Evolutionary conservation across 2,113 vertebrate genomes (phyloP).

Genomic region (Phrynosoma platyrhinos): DNA sequence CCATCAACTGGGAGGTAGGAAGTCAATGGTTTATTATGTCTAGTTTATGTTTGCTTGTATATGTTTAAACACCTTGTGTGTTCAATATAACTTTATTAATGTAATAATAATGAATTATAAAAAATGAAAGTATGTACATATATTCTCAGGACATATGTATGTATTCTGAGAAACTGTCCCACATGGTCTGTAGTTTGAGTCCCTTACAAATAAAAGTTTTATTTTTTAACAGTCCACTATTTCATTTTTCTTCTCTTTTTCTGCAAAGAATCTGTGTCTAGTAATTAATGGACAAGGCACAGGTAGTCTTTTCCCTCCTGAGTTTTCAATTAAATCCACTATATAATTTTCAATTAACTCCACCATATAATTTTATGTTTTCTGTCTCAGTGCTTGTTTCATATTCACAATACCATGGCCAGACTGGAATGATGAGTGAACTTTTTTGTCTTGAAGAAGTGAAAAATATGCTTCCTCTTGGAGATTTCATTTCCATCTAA

Average conservation of each 20-base stretch:
- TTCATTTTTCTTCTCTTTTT: background rate
- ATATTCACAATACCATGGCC: background rate
- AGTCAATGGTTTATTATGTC: no score
- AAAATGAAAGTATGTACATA: no score
- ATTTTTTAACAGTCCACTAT: background rate
- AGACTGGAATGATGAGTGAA: background rate
- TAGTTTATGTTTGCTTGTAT: no score
- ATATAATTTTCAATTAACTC: conserved; percentile 24
- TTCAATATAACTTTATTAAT: no score
- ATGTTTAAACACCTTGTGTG: no score
- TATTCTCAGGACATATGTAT: no score
- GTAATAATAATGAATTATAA: no score
- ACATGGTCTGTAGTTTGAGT: background rate
- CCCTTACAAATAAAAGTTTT: background rate
- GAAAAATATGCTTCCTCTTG: background rate
- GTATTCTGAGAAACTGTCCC: no score
- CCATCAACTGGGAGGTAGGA: no score
- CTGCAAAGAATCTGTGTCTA: background rate
- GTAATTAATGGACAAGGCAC: background rate
- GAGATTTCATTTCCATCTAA: conserved; percentile 25
- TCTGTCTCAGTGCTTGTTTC: background rate
- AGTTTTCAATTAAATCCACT: conserved; percentile 26
- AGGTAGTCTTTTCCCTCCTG: background rate
- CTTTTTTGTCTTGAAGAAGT: conserved; percentile 6
- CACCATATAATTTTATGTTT: background rate